Percentiles rank a stretch among this genome's conserved stretches.
Conservation (phyloP, 2,113 vertebrate species). For the Poecilia latipinna region DNA sequence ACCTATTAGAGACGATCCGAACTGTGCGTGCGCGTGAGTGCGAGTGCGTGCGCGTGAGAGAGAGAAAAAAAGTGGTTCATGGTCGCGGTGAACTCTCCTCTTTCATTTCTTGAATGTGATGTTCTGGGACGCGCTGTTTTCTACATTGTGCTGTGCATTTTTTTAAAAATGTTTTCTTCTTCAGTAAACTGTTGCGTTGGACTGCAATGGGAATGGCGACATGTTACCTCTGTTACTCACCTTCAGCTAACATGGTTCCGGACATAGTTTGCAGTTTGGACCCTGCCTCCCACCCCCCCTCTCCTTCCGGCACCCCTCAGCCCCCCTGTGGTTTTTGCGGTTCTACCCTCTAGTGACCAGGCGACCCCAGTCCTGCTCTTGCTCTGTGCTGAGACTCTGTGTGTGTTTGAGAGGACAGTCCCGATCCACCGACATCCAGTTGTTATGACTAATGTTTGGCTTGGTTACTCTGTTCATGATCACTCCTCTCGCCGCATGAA, state of each 20-base stretch:
- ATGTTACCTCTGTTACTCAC: not conserved
- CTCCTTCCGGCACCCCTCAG: not conserved
- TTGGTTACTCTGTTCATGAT: conserved; percentile 14
- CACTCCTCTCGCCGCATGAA: not conserved
- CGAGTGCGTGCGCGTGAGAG: conserved; percentile 18
- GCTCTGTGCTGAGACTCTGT: not conserved
- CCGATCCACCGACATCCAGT: not conserved
- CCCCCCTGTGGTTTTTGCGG: not conserved
- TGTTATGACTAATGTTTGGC: not conserved
- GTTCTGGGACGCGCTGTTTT: not conserved
- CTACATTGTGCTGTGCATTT: not conserved
- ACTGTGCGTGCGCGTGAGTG: conserved; percentile 8
- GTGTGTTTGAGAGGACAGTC: not conserved
- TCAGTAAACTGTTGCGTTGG: too few relatives aligned
- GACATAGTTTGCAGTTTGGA: not conserved
- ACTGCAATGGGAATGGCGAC: not conserved
- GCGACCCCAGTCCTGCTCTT: too few relatives aligned
- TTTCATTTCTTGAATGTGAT: not conserved
- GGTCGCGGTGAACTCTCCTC: conserved; percentile 23
- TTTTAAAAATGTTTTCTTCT: too few relatives aligned
- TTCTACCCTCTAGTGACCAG: not conserved
- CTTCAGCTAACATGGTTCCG: not conserved
- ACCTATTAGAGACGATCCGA: not conserved
- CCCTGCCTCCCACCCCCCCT: too few relatives aligned
- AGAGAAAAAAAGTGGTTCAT: conserved; percentile 16